Conservation (phyloP, 2,113 vertebrate genomes). For the Dasyurus viverrinus region DNA sequence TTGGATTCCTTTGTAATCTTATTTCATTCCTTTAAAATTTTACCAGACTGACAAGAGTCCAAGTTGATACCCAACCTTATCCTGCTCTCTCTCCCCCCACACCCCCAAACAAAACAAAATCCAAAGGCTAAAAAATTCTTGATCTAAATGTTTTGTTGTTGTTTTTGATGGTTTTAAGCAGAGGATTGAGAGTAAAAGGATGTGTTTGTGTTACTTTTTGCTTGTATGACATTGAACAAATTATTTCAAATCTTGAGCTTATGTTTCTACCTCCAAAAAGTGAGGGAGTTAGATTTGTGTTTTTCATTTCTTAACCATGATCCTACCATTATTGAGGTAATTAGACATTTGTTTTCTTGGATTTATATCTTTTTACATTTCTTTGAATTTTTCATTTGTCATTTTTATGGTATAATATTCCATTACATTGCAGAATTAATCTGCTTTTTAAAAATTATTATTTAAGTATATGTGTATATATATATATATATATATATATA, state of each 20-base stretch:
- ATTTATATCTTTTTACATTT: background rate
- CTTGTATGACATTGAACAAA: background rate
- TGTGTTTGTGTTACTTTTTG: background rate
- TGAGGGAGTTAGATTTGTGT: background rate
- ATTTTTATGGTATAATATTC: background rate
- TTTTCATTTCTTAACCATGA: background rate
- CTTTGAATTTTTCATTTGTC: background rate
- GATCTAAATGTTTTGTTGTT: background rate
- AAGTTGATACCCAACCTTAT: background rate
- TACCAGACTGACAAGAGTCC: background rate
- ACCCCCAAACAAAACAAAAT: background rate
- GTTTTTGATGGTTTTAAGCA: background rate
- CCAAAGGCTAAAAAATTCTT: background rate
- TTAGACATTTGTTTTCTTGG: background rate
- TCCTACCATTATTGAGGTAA: background rate
- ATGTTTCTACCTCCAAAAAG: background rate
- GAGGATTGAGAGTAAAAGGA: background rate
- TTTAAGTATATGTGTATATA: background rate
- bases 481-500: background rate
- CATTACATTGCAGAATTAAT: background rate
- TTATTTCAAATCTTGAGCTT: background rate
- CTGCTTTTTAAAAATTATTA: too few relatives aligned
- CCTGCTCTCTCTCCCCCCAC: too few relatives aligned
- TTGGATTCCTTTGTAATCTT: background rate
- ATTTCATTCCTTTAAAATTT: background rate